Evolutionary conservation across 2,113 vertebrate species (phyloP).

Genomic region (Oostethus manadensis): DNA sequence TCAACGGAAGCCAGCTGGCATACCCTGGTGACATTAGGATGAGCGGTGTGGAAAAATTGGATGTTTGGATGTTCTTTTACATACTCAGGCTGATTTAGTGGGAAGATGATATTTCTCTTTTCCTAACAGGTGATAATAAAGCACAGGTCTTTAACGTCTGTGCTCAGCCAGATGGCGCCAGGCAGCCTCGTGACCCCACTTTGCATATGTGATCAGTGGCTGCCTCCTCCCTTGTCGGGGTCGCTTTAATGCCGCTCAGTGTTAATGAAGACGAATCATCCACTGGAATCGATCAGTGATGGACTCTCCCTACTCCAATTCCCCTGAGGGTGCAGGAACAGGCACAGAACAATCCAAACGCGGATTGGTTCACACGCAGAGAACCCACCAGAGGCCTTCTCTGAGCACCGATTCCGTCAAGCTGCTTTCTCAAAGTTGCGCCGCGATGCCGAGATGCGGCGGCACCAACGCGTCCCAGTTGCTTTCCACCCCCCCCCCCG

Average conservation of each 20-base stretch:
- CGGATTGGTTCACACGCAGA: neutral
- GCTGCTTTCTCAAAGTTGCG: slow-evolving; percentile 7
- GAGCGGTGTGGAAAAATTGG: too few species aligned
- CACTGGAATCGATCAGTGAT: slow-evolving; percentile 61
- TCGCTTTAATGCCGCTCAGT: slow-evolving; percentile 49
- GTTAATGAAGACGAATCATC: slow-evolving; percentile 71
- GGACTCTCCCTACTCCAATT: slow-evolving; percentile 36
- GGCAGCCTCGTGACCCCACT: slow-evolving; percentile 24
- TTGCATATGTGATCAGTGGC: slow-evolving; percentile 45
- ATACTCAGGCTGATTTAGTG: too few species aligned
- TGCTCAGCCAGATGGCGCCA: slow-evolving; percentile 21
- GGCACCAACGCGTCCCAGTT: neutral
- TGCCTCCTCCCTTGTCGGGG: slow-evolving; percentile 23
- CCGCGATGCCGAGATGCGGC: neutral
- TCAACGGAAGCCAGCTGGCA: too few species aligned
- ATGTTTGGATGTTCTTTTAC: too few species aligned
- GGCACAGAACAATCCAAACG: neutral
- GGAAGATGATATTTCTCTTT: too few species aligned
- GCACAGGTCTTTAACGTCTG: slow-evolving; percentile 20
- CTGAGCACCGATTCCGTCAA: slow-evolving; percentile 2
- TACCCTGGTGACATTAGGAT: too few species aligned
- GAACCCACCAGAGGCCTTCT: neutral
- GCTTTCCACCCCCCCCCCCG: neutral
- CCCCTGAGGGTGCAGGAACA: slow-evolving; percentile 3
- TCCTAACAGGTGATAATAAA: slow-evolving; percentile 19